Conservation (phyloP, 2,113 vertebrate species). For the Saguinus imperator region DNA sequence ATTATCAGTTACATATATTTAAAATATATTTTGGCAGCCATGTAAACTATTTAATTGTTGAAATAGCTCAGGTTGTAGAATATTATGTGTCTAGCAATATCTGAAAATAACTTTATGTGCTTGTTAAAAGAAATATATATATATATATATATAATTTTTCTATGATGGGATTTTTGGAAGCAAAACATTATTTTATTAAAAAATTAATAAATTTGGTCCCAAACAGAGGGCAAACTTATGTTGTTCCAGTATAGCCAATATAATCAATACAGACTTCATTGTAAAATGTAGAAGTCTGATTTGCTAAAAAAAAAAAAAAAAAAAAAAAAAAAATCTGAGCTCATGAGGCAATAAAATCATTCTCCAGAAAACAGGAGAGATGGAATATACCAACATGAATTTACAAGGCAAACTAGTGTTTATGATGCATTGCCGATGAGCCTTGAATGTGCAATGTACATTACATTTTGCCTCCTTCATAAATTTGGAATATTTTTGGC, state of each 20-base stretch:
- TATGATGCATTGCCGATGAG: neutral
- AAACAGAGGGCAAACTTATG: neutral
- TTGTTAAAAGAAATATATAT: neutral
- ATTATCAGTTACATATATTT: conserved; percentile 15
- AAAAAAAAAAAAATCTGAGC: neutral
- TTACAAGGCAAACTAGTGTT: conserved; percentile 51
- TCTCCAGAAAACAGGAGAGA: conserved; percentile 10
- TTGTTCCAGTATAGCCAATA: neutral
- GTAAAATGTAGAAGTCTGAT: conserved; percentile 2
- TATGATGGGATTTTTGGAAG: neutral
- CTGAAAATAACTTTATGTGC: conserved; percentile 45
- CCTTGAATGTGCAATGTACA: neutral
- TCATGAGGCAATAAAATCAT: conserved; percentile 51
- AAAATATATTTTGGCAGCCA: conserved; percentile 30
- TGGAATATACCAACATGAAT: conserved; percentile 29
- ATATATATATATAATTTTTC: neutral
- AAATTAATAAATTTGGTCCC: neutral
- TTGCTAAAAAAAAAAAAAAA: conserved; percentile 36
- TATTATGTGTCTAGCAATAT: conserved; percentile 11
- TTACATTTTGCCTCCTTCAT: conserved; percentile 52
- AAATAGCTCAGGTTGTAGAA: conserved; percentile 41
- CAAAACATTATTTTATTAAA: conserved; percentile 19
- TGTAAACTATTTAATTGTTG: conserved; percentile 14
- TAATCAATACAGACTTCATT: conserved; percentile 10
- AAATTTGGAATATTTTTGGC: conserved; percentile 58